These are phyloP conservation scores for Ichneumoninae sp. DNA, from an alignment of 2,888 invertebrate species.

Conservation along the genomic window DNA sequence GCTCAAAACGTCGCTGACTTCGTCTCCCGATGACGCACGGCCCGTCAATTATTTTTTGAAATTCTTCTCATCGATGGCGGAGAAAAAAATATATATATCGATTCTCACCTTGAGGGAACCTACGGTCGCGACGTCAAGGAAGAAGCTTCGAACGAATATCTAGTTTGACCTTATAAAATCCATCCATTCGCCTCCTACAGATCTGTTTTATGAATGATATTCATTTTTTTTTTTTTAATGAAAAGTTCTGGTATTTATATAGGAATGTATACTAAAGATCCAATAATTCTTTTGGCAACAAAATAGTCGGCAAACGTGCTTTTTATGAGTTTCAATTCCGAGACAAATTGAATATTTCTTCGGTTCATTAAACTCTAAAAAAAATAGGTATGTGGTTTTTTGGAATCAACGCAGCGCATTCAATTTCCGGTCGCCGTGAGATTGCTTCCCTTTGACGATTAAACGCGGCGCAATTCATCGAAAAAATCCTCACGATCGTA, in stretches of 20 bases:
- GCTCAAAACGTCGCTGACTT: neutral
- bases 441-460: neutral
- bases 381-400: too few species aligned
- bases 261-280: too few species aligned
- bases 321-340: too few species aligned
- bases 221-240: neutral
- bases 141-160: neutral
- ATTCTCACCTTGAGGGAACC: neutral
- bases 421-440: neutral
- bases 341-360: too few species aligned
- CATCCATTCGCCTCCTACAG: neutral
- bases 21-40: slow-evolving; percentile 26
- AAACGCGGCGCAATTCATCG: neutral
- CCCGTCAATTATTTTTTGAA: neutral
- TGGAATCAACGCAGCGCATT: neutral
- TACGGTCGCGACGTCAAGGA: neutral
- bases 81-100: neutral
- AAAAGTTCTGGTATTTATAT: too few species aligned
- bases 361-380: too few species aligned
- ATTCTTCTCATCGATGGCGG: neutral
- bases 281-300: too few species aligned
- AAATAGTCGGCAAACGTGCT: too few species aligned
- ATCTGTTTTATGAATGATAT: neutral
- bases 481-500: neutral
- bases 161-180: neutral